These are phyloP conservation scores for Leptinotarsa juncta DNA, from an alignment of 2,888 invertebrate genomes.

Conservation along the genomic window DNA sequence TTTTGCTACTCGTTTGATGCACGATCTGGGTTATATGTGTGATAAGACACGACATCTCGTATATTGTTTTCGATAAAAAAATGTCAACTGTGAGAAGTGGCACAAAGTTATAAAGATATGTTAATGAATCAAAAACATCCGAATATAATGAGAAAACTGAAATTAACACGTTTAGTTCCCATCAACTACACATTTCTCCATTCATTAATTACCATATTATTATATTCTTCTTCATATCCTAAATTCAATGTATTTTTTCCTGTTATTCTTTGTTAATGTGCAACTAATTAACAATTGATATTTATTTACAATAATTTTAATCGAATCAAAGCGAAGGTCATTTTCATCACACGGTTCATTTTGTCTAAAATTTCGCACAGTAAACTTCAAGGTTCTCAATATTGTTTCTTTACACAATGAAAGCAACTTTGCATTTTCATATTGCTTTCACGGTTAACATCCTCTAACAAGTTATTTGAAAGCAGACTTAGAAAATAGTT, in stretches of 20 bases:
- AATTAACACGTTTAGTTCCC: slow-evolving; percentile 1
- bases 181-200: not conserved
- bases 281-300: slow-evolving; percentile 2
- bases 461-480: not conserved
- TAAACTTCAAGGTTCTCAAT: slow-evolving; percentile 16
- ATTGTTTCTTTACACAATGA: slow-evolving; percentile 22
- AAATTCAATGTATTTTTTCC: slow-evolving; percentile 6
- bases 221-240: not conserved
- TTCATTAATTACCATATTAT: not conserved
- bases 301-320: slow-evolving; percentile 7
- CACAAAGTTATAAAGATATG: too few relatives aligned
- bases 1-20: too few relatives aligned
- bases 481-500: too few relatives aligned
- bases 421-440: slow-evolving; percentile 6
- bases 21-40: too few relatives aligned
- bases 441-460: not conserved
- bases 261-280: not conserved
- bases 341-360: slow-evolving; percentile 15
- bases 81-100: too few relatives aligned
- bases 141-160: not conserved
- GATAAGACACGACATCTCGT: too few relatives aligned
- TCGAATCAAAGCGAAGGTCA: slow-evolving; percentile 9
- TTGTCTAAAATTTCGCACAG: not conserved
- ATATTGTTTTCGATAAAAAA: too few relatives aligned
- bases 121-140: not conserved